phyloP scores from a whole-genome alignment of 2,888 invertebrate species.

The Ichneumon xanthorius region DNA sequence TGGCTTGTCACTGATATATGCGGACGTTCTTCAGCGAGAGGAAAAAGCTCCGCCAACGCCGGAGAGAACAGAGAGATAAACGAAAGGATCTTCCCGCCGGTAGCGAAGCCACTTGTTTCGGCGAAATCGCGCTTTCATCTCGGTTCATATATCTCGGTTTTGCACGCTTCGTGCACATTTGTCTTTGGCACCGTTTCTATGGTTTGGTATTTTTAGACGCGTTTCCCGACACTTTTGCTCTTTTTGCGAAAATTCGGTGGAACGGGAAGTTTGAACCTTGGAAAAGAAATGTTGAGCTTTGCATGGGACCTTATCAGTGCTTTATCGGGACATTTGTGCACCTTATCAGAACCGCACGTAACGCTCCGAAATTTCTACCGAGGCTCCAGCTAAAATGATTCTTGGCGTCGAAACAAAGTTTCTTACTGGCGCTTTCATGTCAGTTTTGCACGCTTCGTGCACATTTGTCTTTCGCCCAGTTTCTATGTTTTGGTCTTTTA shows the following conservation, averaged over 20 bases:
- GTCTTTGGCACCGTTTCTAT: not conserved
- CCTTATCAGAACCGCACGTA: too few relatives aligned
- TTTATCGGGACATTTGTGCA: too few relatives aligned
- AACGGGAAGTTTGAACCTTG: not conserved
- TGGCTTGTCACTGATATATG: conserved; percentile 39
- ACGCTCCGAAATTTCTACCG: too few relatives aligned
- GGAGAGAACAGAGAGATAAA: conserved; percentile 22
- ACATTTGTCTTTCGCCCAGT: not conserved
- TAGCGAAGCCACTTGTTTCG: conserved; percentile 25
- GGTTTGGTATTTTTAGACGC: not conserved
- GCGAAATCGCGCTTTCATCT: conserved; percentile 38
- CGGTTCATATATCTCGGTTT: conserved; percentile 9
- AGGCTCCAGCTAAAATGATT: too few relatives aligned
- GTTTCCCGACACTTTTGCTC: not conserved
- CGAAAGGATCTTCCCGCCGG: conserved; percentile 10
- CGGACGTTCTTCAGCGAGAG: conserved; percentile 3
- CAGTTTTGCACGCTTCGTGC: not conserved
- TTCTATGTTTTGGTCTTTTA: not conserved
- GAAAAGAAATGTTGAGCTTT: not conserved
- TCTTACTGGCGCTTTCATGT: not conserved
- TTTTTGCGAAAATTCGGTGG: too few relatives aligned
- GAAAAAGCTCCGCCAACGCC: not conserved
- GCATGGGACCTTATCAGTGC: too few relatives aligned
- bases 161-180: not conserved
- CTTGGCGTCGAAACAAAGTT: too few relatives aligned